phyloP scores from a whole-genome alignment of 2,113 vertebrate genomes.

The Tichodroma muraria region DNA sequence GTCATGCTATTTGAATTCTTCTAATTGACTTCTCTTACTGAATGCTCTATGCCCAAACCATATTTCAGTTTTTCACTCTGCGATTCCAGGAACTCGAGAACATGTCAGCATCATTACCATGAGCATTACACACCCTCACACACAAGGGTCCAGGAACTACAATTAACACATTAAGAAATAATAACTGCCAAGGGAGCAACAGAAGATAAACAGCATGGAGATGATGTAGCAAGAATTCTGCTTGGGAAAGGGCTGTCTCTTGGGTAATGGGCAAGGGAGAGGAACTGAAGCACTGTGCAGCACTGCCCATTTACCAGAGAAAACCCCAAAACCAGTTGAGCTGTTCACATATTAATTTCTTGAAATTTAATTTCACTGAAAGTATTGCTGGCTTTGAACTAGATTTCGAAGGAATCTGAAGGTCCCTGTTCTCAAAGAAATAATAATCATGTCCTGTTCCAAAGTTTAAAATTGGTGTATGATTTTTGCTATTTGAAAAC shows the following conservation, averaged over 20 bases:
- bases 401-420: neutral
- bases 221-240: constrained; percentile 27
- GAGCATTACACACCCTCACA: neutral
- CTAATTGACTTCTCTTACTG: constrained; percentile 13
- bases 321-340: neutral
- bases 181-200: constrained; percentile 58
- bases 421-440: neutral
- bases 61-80: neutral
- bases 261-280: neutral
- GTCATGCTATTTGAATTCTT: constrained; percentile 6
- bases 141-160: constrained; percentile 24
- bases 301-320: neutral
- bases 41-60: neutral
- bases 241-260: neutral
- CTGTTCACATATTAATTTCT: neutral
- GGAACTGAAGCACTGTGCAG: accelerated
- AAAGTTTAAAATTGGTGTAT: neutral
- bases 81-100: neutral
- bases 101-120: neutral
- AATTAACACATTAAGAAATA: constrained; percentile 67
- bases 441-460: neutral
- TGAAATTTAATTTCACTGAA: neutral
- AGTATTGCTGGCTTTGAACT: neutral
- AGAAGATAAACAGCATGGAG: constrained; percentile 42
- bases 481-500: neutral